Evolutionary conservation across 2,888 invertebrate species (phyloP).

Genomic region (Ecliptopera silaceata): DNA sequence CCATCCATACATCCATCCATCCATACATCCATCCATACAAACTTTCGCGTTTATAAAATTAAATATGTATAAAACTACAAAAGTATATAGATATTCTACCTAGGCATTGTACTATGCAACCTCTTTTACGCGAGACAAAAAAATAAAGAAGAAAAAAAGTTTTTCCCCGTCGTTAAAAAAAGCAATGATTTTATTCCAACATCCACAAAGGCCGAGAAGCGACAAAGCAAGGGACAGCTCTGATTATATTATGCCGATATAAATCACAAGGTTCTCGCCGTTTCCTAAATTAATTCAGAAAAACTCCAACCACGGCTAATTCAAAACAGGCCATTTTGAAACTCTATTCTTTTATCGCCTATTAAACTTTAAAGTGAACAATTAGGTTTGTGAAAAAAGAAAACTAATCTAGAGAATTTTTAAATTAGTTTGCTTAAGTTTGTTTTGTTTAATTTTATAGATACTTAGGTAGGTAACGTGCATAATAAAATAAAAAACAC

Average conservation of each 20-base stretch:
- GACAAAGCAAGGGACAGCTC: constrained; percentile 33
- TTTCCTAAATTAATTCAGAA: constrained; percentile 40
- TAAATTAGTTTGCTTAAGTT: not conserved
- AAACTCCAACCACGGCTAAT: constrained; percentile 28
- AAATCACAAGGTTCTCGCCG: constrained; percentile 43
- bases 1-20: no score
- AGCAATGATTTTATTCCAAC: constrained; percentile 11
- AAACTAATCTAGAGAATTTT: not conserved
- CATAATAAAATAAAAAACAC: no score
- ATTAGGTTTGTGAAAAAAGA: constrained; percentile 9
- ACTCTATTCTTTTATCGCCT: constrained; percentile 20
- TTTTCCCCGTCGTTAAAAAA: not conserved
- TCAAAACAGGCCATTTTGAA: constrained; percentile 21
- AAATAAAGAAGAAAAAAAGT: no score
- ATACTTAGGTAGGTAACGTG: not conserved
- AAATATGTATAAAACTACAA: no score
- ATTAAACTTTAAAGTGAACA: constrained; percentile 16
- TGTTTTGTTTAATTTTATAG: not conserved
- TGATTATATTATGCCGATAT: constrained; percentile 46
- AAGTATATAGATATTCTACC: no score
- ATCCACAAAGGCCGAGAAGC: constrained; percentile 31
- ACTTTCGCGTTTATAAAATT: no score
- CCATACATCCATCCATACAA: no score
- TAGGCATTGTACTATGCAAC: no score
- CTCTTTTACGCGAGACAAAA: no score